Base-by-base conservation (phyloP, 2,797 vertebrate species). In the Eupleurogrammus muticus region DNA sequence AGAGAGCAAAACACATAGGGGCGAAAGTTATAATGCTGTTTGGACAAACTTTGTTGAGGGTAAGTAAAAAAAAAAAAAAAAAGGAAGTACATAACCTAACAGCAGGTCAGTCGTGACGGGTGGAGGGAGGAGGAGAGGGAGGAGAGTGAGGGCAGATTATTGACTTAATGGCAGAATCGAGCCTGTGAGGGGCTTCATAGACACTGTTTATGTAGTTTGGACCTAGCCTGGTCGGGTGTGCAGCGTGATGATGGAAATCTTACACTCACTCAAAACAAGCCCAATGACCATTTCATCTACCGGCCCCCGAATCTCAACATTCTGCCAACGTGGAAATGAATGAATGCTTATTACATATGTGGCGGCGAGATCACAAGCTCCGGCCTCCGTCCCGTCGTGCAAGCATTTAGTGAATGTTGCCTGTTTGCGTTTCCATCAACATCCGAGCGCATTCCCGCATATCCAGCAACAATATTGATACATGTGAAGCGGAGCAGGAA, bases 231-330 rank as follows among this genome's bases (percentile, higher is more conserved):
- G 67, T 56, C 23, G 75, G 87, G 82, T 66, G 64, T 87, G 85
- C 60, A 20, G 84, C 66, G 75, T 38, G 85, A 89, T 90, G 91
- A 93, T 88, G 90, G 90, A 92, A 91, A 91, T 87, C 83, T 84
- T 89, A 89, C 85, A 88, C 87, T 85, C 81, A 81, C 79, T 90
- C 83, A 90, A 90, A 90, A 90, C 84, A 87, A 83, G 88, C 81
- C 83, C 49, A 64, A 68, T 87, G 86, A 89, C 85, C 87, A 89
- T 90, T 91, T 90, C 87, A 89, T 90, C 83, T 58, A 50, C 21
- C 38, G 51, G 73, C 66, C 79, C 77, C 70, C 87, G 84, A 89
- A 83, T 87, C 79, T 67, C 81, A 85, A 87, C 85, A 83, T 85
- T 86, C 75, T 80, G 79, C 83, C 86, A 80, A 63, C 32, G 52